A percentile compares a stretch with the other conserved stretches of the same genome.
phyloP scores from a whole-genome alignment of 2,888 invertebrate genomes.

The Agrochola lychnidis region DNA sequence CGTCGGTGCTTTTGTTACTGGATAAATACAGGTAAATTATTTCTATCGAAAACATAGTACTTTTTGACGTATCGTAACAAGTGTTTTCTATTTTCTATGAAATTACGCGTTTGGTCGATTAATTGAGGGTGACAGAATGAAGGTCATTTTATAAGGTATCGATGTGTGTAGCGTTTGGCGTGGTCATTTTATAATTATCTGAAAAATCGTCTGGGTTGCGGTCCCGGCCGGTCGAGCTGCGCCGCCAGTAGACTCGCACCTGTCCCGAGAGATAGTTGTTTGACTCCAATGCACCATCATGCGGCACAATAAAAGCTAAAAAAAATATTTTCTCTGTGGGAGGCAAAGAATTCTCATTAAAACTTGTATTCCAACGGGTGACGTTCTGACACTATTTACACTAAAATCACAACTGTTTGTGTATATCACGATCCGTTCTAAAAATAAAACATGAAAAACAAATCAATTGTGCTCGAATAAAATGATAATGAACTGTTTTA shows the following conservation, averaged over 20 bases:
- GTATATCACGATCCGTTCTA: constrained; percentile 42
- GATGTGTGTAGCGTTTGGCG: constrained; percentile 78
- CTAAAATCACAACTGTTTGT: constrained; percentile 52
- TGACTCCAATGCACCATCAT: constrained; percentile 67
- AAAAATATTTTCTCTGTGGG: constrained; percentile 58
- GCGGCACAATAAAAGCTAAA: constrained; percentile 47
- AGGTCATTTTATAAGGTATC: constrained; percentile 81
- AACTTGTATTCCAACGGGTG: constrained; percentile 44
- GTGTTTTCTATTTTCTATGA: constrained; percentile 87
- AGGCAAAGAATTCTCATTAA: constrained; percentile 57
- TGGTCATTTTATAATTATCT: constrained; percentile 86
- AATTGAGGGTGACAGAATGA: constrained; percentile 75
- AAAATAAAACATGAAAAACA: constrained; percentile 60
- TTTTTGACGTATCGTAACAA: constrained; percentile 89
- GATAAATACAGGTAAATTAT: constrained; percentile 90
- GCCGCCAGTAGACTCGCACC: constrained; percentile 72
- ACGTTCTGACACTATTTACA: constrained; percentile 65
- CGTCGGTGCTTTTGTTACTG: constrained; percentile 89
- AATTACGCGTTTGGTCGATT: constrained; percentile 76
- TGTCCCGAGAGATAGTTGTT: constrained; percentile 72
- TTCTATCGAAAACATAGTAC: constrained; percentile 86
- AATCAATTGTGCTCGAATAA: constrained; percentile 39
- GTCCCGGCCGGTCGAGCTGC: constrained; percentile 79
- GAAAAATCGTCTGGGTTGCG: constrained; percentile 75
- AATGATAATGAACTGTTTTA: constrained; percentile 49